Percentiles rank a stretch among this genome's conserved stretches.
phyloP scores from a whole-genome alignment of 2,113 vertebrate species.

The Upupa epops region DNA sequence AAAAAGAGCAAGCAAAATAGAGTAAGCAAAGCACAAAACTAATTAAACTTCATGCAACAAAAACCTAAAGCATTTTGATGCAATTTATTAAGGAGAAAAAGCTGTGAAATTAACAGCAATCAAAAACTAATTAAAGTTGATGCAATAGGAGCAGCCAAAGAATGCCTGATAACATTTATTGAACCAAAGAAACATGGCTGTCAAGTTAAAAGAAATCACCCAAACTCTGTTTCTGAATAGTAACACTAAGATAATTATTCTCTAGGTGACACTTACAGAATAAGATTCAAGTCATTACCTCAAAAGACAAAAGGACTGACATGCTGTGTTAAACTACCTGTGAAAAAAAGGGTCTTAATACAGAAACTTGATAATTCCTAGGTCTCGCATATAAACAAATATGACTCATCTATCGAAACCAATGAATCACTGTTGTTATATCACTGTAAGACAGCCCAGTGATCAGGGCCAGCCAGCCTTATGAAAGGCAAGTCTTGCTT shows the following conservation, averaged over 20 bases:
- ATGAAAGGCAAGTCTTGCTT: too few species aligned
- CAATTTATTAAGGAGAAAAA: slow-evolving; percentile 79
- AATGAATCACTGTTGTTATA: background rate
- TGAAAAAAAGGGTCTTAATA: slow-evolving; percentile 49
- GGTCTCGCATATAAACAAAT: slow-evolving; percentile 33
- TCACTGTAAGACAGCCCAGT: background rate
- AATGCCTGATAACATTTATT: slow-evolving; percentile 80
- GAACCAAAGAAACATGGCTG: slow-evolving; percentile 76
- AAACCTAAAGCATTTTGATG: slow-evolving; percentile 74
- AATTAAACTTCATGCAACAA: slow-evolving; percentile 79
- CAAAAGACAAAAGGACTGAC: slow-evolving; percentile 63
- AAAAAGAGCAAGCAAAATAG: slow-evolving; percentile 63
- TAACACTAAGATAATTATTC: slow-evolving; percentile 70
- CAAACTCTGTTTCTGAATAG: slow-evolving; percentile 67
- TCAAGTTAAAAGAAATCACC: slow-evolving; percentile 74
- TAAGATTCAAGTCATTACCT: slow-evolving; percentile 77
- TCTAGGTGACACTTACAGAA: slow-evolving; percentile 63
- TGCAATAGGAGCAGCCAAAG: slow-evolving; percentile 74
- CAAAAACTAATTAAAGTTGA: slow-evolving; percentile 83
- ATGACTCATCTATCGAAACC: slow-evolving; percentile 55
- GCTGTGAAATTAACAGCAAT: slow-evolving; percentile 84
- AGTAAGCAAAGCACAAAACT: slow-evolving; percentile 76
- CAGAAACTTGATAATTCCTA: slow-evolving; percentile 48
- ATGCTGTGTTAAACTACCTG: slow-evolving; percentile 55
- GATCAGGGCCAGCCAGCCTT: too few species aligned